Base-by-base conservation (phyloP, 2,113 vertebrate species). In the Deroptyus accipitrinus region DNA sequence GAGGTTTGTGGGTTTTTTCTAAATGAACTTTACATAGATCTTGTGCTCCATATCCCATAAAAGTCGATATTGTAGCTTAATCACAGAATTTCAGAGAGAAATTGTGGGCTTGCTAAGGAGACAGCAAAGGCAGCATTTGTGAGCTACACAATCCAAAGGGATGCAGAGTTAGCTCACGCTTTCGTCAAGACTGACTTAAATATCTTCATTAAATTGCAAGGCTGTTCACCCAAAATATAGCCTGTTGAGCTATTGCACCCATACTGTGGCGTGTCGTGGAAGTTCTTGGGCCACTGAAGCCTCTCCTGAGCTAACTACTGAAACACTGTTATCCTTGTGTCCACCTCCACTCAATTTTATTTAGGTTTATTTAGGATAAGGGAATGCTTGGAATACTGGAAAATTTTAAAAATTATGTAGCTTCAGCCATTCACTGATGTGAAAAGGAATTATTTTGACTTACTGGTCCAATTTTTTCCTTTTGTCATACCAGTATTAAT, bases 241-340 rank as follows among this genome's bases (percentile, higher is more conserved):
- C 23, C 8, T 77, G 30, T 15, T 88, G 59, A 83, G 30, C 12
- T 14, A 75, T 3, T 13, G 13, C 1, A 2, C 15, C 86, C 15
- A 37, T 62, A 62, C 10, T 0, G 0, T 13, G 42, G 8, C 5
- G 37, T 83, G 41, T 23, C 18, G 10, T 3, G 11, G 33, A 13
- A n/a, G 3, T 30, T 92, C 35, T 79, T 67, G 14, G 28, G 62
- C 11, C 35, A 17, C 33, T 62, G 15, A 83, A 48, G 41, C 11
- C 24, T 85, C 52, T 91, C 22, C 30, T 75, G n/a, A 89, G 25
- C 15, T 51, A 80, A 15, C 17, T 79, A 23, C 9, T 39, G 49
- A 55, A 78, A 66, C 18, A 35, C 2, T 66, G 12, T 11, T 46
- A 25, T 54, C 14, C 10, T 52, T 46, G 5, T 39, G 46, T 35